Evolutionary conservation across 2,888 invertebrate genomes (phyloP).

Genomic region (Oasisia sp.): DNA sequence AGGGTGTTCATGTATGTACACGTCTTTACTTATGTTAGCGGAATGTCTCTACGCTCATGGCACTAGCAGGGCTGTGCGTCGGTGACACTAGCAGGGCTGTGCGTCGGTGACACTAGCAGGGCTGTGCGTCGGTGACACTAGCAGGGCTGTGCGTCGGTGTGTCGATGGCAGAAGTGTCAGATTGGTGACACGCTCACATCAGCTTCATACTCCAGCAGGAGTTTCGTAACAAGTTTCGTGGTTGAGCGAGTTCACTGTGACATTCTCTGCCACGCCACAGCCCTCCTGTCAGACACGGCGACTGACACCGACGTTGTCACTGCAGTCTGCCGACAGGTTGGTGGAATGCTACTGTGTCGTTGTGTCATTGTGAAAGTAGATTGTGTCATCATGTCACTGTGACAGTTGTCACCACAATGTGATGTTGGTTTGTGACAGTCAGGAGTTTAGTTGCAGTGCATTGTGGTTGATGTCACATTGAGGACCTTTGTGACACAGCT

Average conservation of each 20-base stretch:
- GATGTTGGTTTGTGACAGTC: no score
- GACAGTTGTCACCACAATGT: no score
- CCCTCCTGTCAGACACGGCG: background rate
- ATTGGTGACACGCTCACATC: background rate
- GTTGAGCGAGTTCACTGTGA: background rate
- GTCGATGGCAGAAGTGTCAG: background rate
- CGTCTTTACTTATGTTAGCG: background rate
- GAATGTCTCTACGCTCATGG: background rate
- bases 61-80: background rate
- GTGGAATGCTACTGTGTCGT: background rate
- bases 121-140: background rate
- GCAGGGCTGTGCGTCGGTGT: background rate
- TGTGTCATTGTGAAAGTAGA: background rate
- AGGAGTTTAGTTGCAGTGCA: no score
- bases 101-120: no score
- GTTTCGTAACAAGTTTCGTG: background rate
- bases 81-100: background rate
- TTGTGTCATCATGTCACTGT: background rate
- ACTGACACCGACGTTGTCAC: background rate
- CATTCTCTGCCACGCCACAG: background rate
- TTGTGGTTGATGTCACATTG: no score
- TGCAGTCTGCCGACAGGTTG: background rate
- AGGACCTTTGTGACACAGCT: no score
- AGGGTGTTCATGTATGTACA: background rate
- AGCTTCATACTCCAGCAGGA: background rate